Conservation (phyloP, 2,113 vertebrate genomes). For the Typhlomys cinereus region DNA sequence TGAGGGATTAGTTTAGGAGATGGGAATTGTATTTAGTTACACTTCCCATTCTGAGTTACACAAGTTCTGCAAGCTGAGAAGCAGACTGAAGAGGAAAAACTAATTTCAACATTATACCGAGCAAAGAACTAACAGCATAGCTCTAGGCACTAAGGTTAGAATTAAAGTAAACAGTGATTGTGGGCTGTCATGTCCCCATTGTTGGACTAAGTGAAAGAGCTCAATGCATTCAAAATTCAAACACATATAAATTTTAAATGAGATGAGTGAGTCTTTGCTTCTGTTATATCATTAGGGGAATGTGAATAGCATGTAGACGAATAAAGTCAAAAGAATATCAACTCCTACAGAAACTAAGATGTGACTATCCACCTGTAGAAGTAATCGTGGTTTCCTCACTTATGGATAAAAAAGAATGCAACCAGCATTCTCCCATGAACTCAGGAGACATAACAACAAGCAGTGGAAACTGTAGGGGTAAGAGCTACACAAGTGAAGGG, state of each 20-base stretch:
- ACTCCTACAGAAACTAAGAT: background rate
- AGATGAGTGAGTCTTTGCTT: conserved; percentile 25
- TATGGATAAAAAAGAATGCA: background rate
- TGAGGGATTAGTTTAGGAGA: background rate
- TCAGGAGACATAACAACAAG: too few species aligned
- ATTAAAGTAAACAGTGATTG: conserved; percentile 51
- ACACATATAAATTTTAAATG: conserved; percentile 25
- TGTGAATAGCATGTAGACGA: background rate
- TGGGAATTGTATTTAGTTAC: background rate
- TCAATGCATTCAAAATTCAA: background rate
- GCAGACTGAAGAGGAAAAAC: background rate
- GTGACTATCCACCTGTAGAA: background rate
- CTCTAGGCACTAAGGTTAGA: background rate
- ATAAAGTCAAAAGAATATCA: background rate
- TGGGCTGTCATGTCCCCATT: background rate
- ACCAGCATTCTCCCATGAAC: too few species aligned
- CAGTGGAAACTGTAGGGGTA: too few species aligned
- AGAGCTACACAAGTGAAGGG: too few species aligned
- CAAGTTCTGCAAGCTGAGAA: background rate
- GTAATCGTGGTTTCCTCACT: background rate
- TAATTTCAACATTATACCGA: conserved; percentile 44
- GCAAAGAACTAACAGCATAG: conserved; percentile 30
- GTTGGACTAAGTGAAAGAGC: background rate
- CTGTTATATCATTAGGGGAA: background rate
- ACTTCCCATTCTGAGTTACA: background rate